Conservation (phyloP, 2,113 vertebrate species). For the Globicephala melas region DNA sequence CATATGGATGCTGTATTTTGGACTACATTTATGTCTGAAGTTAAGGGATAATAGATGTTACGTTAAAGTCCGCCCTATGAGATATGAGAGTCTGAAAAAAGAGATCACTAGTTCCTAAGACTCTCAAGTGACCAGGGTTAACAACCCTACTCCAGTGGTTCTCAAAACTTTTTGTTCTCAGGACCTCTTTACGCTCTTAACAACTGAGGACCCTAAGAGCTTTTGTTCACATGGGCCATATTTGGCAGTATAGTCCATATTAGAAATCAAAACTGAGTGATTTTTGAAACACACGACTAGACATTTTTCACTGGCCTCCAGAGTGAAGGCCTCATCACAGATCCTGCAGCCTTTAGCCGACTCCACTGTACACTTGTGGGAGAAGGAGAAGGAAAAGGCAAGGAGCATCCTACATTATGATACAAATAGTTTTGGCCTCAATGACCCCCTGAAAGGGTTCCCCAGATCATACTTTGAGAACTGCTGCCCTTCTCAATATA, state of each 20-base stretch:
- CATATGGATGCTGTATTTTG: neutral
- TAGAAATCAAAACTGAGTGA: neutral
- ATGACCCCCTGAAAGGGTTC: neutral
- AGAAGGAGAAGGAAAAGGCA: neutral
- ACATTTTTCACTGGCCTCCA: neutral
- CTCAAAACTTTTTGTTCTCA: neutral
- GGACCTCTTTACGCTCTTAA: neutral
- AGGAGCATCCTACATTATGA: neutral
- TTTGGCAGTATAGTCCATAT: rapidly evolving
- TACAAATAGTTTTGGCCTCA: neutral
- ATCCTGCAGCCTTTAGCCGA: neutral
- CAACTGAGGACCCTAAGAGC: neutral
- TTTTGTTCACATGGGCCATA: neutral
- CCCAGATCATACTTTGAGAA: neutral
- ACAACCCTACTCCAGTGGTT: neutral
- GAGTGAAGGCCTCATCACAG: neutral
- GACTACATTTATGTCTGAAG: neutral
- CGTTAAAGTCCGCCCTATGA: neutral
- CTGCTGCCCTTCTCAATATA: neutral
- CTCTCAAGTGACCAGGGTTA: neutral
- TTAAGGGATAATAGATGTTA: neutral
- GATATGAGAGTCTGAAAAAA: neutral
- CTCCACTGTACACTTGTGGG: neutral
- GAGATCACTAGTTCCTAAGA: neutral
- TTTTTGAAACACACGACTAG: neutral